Conservation (phyloP, 2,888 invertebrate genomes). For the Leptinotarsa peninsularis region DNA sequence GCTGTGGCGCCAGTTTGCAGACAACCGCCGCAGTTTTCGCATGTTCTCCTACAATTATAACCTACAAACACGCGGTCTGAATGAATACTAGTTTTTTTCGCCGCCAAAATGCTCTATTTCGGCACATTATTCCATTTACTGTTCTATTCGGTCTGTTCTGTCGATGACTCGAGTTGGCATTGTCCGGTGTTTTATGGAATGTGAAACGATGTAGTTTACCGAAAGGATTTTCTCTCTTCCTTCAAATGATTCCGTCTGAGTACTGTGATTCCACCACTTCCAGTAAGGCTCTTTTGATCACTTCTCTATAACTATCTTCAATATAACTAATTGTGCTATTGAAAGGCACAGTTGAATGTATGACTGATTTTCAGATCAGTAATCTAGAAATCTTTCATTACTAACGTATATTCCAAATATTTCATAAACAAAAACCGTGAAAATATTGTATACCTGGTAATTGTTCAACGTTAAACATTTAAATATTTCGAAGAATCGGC, state of each 20-base stretch:
- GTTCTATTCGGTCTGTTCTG: conserved; percentile 21
- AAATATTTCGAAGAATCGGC: too few relatives aligned
- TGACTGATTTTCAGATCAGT: neutral
- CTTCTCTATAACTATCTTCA: neutral
- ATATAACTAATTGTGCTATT: neutral
- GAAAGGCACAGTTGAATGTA: neutral
- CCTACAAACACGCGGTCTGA: conserved; percentile 53
- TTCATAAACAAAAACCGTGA: too few relatives aligned
- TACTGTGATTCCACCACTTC: conserved; percentile 62
- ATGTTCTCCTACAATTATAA: conserved; percentile 53
- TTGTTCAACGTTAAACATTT: too few relatives aligned
- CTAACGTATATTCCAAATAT: too few relatives aligned
- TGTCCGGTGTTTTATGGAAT: conserved; percentile 17
- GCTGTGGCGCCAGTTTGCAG: conserved; percentile 60
- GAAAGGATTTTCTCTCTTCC: conserved; percentile 33
- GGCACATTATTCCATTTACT: conserved; percentile 22
- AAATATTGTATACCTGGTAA: too few relatives aligned
- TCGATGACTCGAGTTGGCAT: conserved; percentile 20
- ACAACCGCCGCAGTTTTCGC: conserved; percentile 58
- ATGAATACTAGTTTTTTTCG: conserved; percentile 25
- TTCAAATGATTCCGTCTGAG: conserved; percentile 64
- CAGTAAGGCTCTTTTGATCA: conserved; percentile 54
- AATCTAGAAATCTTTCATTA: too few relatives aligned
- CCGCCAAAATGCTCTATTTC: conserved; percentile 27
- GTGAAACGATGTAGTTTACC: conserved; percentile 35